Conservation (phyloP, 2,888 invertebrate species). For the Mythimna lalbum region DNA sequence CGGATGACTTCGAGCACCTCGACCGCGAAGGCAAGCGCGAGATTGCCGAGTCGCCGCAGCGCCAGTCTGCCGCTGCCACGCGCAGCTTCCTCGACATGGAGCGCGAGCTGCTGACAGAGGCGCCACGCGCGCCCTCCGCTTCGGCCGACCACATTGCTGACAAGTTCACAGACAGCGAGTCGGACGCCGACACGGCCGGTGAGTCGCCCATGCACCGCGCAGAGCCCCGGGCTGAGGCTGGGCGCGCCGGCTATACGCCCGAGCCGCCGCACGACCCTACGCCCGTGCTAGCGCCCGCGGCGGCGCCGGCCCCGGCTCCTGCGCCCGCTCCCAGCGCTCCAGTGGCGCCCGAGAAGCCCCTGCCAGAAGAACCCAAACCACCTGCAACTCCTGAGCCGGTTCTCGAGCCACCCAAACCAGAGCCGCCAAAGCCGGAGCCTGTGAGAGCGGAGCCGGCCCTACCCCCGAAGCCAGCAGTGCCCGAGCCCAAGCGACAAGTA, state of each 20-base stretch:
- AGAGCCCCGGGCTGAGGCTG: slow-evolving; percentile 79
- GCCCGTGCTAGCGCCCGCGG: slow-evolving; percentile 60
- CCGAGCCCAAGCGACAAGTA: slow-evolving; percentile 76
- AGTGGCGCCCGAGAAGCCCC: slow-evolving; percentile 55
- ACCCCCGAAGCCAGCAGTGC: slow-evolving; percentile 61
- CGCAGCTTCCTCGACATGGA: slow-evolving; percentile 88
- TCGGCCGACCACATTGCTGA: slow-evolving; percentile 86
- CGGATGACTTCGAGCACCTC: slow-evolving; percentile 94
- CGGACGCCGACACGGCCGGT: slow-evolving; percentile 87
- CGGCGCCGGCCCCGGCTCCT: slow-evolving; percentile 54
- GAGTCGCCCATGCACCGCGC: slow-evolving; percentile 86
- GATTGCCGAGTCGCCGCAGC: slow-evolving; percentile 76
- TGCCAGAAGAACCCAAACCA: slow-evolving; percentile 63
- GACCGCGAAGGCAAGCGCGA: slow-evolving; percentile 90
- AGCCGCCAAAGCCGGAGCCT: slow-evolving; percentile 48
- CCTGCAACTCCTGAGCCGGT: slow-evolving; percentile 45
- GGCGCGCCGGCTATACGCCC: slow-evolving; percentile 70
- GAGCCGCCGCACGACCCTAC: slow-evolving; percentile 65
- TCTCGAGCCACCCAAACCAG: slow-evolving; percentile 68
- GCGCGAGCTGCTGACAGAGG: slow-evolving; percentile 84
- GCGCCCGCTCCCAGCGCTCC: slow-evolving; percentile 69
- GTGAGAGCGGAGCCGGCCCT: slow-evolving; percentile 61
- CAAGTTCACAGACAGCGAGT: slow-evolving; percentile 91
- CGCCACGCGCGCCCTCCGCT: slow-evolving; percentile 79
- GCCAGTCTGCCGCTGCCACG: slow-evolving; percentile 76